Evolutionary conservation across 2,113 vertebrate genomes (phyloP).

Genomic region (Urocitellus parryii): DNA sequence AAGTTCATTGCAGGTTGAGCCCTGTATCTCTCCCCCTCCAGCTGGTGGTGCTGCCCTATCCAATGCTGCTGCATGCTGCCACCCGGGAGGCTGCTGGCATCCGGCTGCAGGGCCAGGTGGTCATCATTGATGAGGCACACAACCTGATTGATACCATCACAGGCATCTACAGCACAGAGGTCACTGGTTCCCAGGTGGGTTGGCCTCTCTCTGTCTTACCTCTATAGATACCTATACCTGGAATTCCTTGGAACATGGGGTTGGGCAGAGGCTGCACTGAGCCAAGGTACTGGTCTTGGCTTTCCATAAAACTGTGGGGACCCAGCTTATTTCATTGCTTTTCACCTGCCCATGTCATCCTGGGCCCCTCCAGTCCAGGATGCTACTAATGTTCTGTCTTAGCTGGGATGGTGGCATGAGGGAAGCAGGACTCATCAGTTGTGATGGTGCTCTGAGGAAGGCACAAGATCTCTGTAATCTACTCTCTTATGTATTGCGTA

Average conservation of each 20-base stretch:
- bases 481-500: fast-evolving
- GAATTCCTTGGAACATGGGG: not conserved
- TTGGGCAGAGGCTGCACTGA: not conserved
- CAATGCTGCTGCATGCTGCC: constrained; percentile 94
- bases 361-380: not conserved
- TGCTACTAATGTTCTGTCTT: not conserved
- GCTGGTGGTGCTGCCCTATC: constrained; percentile 98
- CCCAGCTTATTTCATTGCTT: not conserved
- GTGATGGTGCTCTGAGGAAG: not conserved
- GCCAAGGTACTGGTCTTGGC: not conserved
- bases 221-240: not conserved
- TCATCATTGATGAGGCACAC: constrained; percentile 98
- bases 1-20: too few relatives aligned
- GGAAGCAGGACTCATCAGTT: fast-evolving
- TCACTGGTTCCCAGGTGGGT: constrained; percentile 95
- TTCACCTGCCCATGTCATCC: not conserved
- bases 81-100: constrained; percentile 94
- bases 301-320: not conserved
- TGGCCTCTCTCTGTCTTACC: fast-evolving
- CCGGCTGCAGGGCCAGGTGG: constrained; percentile 95
- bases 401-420: not conserved
- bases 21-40: constrained; percentile 56
- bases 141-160: constrained; percentile 97
- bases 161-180: constrained; percentile 92
- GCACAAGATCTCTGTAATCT: not conserved